These are phyloP conservation scores for Brachionus calyciflorus DNA, from an alignment of 1,140 invertebrate species.

Conservation along the genomic window DNA sequence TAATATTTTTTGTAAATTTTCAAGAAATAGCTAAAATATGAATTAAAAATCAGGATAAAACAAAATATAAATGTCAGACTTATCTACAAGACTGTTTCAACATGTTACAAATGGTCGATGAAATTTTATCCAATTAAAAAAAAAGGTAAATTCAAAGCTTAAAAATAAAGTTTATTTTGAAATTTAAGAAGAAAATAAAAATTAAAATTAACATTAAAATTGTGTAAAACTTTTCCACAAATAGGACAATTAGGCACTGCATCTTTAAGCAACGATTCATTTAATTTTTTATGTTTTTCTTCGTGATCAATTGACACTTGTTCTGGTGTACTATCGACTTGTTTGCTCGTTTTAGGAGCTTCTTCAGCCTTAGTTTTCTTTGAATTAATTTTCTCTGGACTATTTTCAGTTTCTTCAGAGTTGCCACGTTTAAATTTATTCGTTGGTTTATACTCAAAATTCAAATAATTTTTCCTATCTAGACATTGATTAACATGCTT, in stretches of 20 bases:
- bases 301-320: too few species aligned
- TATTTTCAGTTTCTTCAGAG: background rate
- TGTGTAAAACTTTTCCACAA: constrained; percentile 44
- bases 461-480: background rate
- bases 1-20: too few species aligned
- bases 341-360: background rate
- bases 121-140: background rate
- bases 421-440: background rate
- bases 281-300: background rate
- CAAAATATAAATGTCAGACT: background rate
- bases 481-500: constrained; percentile 32
- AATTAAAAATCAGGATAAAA: background rate
- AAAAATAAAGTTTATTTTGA: too few species aligned
- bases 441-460: background rate
- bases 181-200: background rate
- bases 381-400: background rate
- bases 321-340: background rate
- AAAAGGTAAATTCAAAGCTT: constrained; percentile 41
- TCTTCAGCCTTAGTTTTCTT: background rate
- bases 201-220: constrained; percentile 27
- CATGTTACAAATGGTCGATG: too few species aligned
- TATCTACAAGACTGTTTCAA: too few species aligned
- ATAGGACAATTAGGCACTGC: constrained; percentile 39
- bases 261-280: constrained; percentile 32
- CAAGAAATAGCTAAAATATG: too few species aligned